phyloP scores from a whole-genome alignment of 2,797 vertebrate genomes.

The Petrocephalus schoutedeni region DNA sequence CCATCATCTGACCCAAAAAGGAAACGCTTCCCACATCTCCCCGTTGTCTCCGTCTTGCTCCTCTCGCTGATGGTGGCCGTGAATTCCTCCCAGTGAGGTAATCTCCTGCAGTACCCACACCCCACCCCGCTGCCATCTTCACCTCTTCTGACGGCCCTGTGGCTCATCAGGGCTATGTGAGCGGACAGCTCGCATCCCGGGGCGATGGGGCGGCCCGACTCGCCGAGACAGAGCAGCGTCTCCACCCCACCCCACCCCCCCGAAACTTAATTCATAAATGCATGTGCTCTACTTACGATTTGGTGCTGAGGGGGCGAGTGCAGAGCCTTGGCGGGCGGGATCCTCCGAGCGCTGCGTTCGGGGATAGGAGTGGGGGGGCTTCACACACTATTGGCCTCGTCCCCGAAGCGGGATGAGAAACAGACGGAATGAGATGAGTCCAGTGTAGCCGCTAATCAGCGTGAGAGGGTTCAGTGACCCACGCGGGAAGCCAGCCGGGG shows the following conservation, averaged over 20 bases:
- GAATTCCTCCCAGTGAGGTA: conserved; percentile 36
- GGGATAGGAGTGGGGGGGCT: conserved; percentile 71
- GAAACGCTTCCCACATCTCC: conserved; percentile 69
- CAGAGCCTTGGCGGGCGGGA: conserved; percentile 59
- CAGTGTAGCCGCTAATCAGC: conserved; percentile 65
- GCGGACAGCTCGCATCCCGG: conserved; percentile 97
- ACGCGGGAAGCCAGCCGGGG: conserved; percentile 61
- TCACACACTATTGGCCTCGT: conserved; percentile 75
- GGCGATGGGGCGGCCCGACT: conserved; percentile 80
- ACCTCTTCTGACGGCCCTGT: conserved; percentile 92
- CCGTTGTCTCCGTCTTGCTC: not conserved
- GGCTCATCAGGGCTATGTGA: conserved; percentile 89
- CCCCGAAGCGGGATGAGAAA: conserved; percentile 66
- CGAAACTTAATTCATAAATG: conserved; percentile 90
- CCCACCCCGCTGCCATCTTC: conserved; percentile 76
- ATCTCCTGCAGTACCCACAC: conserved; percentile 43
- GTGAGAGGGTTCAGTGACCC: conserved; percentile 66
- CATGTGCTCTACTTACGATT: conserved; percentile 96
- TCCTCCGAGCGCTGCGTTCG: conserved; percentile 60
- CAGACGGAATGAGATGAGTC: conserved; percentile 73
- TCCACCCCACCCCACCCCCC: conserved; percentile 38
- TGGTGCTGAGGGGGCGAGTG: conserved; percentile 76
- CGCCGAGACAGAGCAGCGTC: conserved; percentile 82
- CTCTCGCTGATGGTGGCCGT: conserved; percentile 61
- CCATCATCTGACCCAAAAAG: not conserved